phyloP scores from a whole-genome alignment of 2,888 invertebrate species.

The Xylophagus ater region DNA sequence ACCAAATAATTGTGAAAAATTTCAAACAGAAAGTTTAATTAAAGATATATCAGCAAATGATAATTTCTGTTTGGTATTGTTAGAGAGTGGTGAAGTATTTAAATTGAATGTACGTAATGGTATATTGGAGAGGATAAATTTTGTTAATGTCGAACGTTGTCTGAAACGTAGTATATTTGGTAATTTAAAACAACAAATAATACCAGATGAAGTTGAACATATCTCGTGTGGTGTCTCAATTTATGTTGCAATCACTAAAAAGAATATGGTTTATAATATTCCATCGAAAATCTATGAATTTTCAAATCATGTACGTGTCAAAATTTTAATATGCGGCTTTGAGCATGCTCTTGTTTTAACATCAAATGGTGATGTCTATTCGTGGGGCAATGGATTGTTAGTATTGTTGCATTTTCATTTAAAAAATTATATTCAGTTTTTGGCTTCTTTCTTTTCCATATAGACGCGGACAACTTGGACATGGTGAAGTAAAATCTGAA shows the following conservation, averaged over 20 bases:
- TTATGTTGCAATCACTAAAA: constrained; percentile 38
- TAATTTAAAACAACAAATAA: neutral
- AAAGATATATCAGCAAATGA: constrained; percentile 26
- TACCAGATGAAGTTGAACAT: constrained; percentile 30
- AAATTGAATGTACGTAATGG: constrained; percentile 19
- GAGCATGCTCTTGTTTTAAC: constrained; percentile 69
- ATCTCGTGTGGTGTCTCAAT: constrained; percentile 42
- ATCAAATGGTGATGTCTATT: constrained; percentile 59
- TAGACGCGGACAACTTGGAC: constrained; percentile 81
- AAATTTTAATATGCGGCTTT: constrained; percentile 62
- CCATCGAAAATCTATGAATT: constrained; percentile 48
- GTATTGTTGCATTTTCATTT: constrained; percentile 10
- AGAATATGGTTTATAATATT: constrained; percentile 49
- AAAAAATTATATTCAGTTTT: neutral
- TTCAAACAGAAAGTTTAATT: constrained; percentile 22
- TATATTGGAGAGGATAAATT: constrained; percentile 13
- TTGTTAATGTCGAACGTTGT: constrained; percentile 7
- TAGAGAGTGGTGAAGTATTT: constrained; percentile 28
- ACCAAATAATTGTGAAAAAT: constrained; percentile 16
- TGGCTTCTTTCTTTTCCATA: too few relatives aligned
- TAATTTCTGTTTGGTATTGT: constrained; percentile 27
- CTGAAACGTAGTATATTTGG: constrained; percentile 28
- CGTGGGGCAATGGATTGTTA: constrained; percentile 77
- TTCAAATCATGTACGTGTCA: constrained; percentile 43
- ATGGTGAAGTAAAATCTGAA: constrained; percentile 49